Percentiles rank a stretch among this genome's conserved stretches.
phyloP scores from a whole-genome alignment of 2,888 invertebrate species.

The Brassicogethes aeneus region DNA sequence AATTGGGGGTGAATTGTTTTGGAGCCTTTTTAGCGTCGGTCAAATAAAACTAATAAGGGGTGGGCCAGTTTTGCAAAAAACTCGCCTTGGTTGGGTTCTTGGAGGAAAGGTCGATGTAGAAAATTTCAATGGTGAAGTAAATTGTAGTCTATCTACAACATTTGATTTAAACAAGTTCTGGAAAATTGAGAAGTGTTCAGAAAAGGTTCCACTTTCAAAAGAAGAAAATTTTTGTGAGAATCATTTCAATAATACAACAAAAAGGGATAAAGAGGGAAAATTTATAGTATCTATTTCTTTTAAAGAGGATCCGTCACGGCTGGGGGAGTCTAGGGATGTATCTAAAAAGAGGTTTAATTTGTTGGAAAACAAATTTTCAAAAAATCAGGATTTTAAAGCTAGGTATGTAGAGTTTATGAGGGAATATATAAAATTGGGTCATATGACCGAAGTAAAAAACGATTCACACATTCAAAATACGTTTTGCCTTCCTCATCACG shows the following conservation, averaged over 20 bases:
- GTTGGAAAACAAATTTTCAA: constrained; percentile 11
- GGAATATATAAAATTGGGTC: constrained; percentile 10
- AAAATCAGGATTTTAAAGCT: constrained; percentile 5
- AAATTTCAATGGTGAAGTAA: not conserved
- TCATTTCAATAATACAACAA: not conserved
- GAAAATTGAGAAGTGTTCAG: not conserved
- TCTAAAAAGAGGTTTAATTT: constrained; percentile 8
- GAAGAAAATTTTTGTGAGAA: not conserved
- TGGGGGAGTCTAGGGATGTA: constrained; percentile 3
- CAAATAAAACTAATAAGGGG: not conserved
- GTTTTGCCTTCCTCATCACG: constrained; percentile 13
- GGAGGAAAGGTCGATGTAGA: not conserved
- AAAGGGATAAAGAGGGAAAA: not conserved
- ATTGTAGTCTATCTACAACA: not conserved
- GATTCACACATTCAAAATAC: not conserved
- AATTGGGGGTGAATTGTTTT: not conserved
- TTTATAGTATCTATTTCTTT: not conserved
- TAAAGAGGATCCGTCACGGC: not conserved
- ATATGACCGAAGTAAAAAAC: constrained; percentile 8
- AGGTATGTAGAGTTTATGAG: constrained; percentile 8
- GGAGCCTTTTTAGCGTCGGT: not conserved
- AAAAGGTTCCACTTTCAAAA: not conserved
- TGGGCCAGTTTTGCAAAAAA: not conserved
- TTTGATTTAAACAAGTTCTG: constrained; percentile 1
- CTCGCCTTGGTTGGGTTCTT: not conserved